Evolutionary conservation across 2,797 vertebrate genomes (phyloP), one percentile per base, ranked within the genome.

Genomic region (Sparidentex hasta): DNA sequence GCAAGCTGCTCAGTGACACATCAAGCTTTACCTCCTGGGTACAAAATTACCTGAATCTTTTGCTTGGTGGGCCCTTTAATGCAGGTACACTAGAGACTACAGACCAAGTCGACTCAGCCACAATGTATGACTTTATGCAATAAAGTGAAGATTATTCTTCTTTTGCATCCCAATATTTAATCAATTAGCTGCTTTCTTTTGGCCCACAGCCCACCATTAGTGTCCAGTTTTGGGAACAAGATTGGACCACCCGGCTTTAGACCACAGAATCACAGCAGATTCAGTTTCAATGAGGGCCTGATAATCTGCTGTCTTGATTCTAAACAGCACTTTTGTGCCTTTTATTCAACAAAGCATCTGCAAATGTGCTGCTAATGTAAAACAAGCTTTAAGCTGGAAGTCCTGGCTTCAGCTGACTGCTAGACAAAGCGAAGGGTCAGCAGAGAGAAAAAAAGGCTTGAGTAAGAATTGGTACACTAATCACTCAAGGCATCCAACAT

Each of bases 291-390:
- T 3, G 48, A 16, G 43, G 25, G 62, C 33, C 55, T 61, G 33
- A 69, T 76, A 62, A 88, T 78, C 76, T 74, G n/a, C 12, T 1
- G 25, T 74, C 64, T 65, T 62, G 47, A 59, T 77, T 56, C 56
- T 51, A 74, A 77, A 66, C 74, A 52, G 74, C 65, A 71, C 61
- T 12, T 44, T 44, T 11, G 70, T 25, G 57, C 27, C 11, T 67
- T 82, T 83, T 69, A 76, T 63, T 82, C 21, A 57, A 70, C 72
- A 88, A 87, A 75, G 11, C 38, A 11, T 52, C 33, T 65, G 61
- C 48, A 67, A 87, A 80, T 70, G 63, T 73, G 65, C 62, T 18
- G 47, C 59, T 76, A 77, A 75, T 41, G 48, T 66, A 72, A 79
- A 69, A 63, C 38, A 41, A 70, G n/a, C 56, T 70, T 33, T 20